Evolutionary conservation across 2,888 invertebrate species (phyloP).

Genomic region (Euproctis similis): DNA sequence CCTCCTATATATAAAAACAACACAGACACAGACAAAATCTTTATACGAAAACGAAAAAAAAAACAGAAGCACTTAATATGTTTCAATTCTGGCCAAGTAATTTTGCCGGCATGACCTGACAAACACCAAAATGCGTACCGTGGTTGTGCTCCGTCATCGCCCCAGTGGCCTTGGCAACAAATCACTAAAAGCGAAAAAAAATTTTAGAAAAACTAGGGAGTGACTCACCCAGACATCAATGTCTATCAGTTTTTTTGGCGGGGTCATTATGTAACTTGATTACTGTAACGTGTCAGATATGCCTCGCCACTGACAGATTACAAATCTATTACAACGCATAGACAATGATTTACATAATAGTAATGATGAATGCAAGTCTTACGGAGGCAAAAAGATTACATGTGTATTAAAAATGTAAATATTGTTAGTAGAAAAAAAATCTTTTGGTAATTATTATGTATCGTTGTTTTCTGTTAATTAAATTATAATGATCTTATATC

Average conservation of each 20-base stretch:
- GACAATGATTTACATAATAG: neutral
- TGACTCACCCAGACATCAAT: constrained; percentile 21
- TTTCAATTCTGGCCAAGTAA: constrained; percentile 1
- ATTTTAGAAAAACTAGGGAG: constrained; percentile 21
- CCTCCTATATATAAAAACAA: too few relatives aligned
- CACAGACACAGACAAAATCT: too few relatives aligned
- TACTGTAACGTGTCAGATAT: constrained; percentile 4
- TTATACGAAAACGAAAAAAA: too few relatives aligned
- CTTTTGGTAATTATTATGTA: too few relatives aligned
- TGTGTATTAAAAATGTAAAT: too few relatives aligned
- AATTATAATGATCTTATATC: too few relatives aligned
- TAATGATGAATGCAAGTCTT: too few relatives aligned
- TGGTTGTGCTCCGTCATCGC: constrained; percentile 25
- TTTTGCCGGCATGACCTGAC: constrained; percentile 9
- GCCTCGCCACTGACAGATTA: constrained; percentile 1
- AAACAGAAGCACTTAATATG: too few relatives aligned
- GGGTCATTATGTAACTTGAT: constrained; percentile 13
- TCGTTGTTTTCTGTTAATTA: too few relatives aligned
- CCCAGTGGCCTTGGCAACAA: constrained; percentile 27
- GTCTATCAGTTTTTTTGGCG: constrained; percentile 15
- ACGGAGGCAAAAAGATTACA: too few relatives aligned
- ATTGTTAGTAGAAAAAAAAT: too few relatives aligned
- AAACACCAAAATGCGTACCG: constrained; percentile 9
- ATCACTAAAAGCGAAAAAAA: constrained; percentile 18
- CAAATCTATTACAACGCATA: constrained; percentile 1